Evolutionary conservation across 1,140 invertebrate genomes (phyloP).

Genomic region (Mercenaria mercenaria): DNA sequence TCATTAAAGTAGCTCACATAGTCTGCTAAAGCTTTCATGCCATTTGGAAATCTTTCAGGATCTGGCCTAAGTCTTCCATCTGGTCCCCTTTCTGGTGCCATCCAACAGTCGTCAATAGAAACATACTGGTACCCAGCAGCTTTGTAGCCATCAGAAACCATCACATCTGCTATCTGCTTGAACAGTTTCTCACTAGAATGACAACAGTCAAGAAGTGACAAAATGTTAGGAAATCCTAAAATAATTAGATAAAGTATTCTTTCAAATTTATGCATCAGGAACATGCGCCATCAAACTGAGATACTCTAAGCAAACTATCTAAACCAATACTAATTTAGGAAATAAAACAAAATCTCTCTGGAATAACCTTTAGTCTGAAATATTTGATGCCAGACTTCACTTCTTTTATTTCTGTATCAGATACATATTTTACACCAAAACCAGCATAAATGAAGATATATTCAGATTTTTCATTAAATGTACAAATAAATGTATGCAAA

Average conservation of each 20-base stretch:
- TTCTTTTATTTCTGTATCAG: too few species aligned
- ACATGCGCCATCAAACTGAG: too few species aligned
- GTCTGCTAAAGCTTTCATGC: slow-evolving; percentile 95
- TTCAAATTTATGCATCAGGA: too few species aligned
- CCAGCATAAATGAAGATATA: too few species aligned
- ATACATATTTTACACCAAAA: too few species aligned
- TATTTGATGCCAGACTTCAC: too few species aligned
- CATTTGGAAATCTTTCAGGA: slow-evolving; percentile 94
- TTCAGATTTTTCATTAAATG: too few species aligned
- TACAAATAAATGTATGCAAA: too few species aligned
- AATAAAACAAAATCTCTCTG: too few species aligned
- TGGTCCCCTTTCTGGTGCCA: slow-evolving; percentile 92
- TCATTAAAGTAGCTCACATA: slow-evolving; percentile 92
- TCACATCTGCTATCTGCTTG: slow-evolving; percentile 95
- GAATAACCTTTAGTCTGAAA: too few species aligned
- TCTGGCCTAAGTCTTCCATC: slow-evolving; percentile 94
- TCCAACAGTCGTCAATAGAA: slow-evolving; percentile 98
- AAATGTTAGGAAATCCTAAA: background rate
- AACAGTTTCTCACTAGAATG: slow-evolving; percentile 97
- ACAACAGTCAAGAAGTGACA: background rate
- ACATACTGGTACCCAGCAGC: slow-evolving; percentile 96
- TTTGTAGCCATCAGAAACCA: slow-evolving; percentile 95
- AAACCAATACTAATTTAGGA: too few species aligned
- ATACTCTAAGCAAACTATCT: too few species aligned
- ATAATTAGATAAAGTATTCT: background rate